A percentile compares a stretch with the other conserved stretches of the same genome.
Evolutionary conservation across 2,888 invertebrate genomes (phyloP).

Genomic region (Pedicia rivosa): DNA sequence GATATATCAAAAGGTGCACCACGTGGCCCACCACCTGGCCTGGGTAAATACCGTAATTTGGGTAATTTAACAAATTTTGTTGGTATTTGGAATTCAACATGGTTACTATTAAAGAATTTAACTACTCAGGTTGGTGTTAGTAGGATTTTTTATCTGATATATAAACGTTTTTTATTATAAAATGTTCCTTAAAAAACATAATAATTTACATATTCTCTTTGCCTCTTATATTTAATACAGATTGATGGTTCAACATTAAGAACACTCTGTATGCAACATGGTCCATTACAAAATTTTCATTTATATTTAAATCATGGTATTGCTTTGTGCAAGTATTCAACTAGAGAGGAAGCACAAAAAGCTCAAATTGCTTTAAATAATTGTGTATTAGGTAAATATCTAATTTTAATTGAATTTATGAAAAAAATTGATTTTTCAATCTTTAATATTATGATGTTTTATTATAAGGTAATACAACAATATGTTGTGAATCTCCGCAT

Average conservation of each 20-base stretch:
- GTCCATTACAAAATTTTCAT: slow-evolving; percentile 86
- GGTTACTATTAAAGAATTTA: slow-evolving; percentile 81
- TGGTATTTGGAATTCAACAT: slow-evolving; percentile 47
- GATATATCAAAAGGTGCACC: slow-evolving; percentile 26
- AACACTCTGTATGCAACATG: slow-evolving; percentile 92
- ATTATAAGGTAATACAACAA: slow-evolving; percentile 72
- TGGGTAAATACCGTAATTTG: slow-evolving; percentile 32
- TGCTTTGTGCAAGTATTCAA: slow-evolving; percentile 85
- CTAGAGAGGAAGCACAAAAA: slow-evolving; percentile 89
- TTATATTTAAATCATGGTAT: slow-evolving; percentile 86
- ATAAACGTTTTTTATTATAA: slow-evolving; percentile 1
- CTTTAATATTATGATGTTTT: too few species aligned
- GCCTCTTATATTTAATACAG: slow-evolving; percentile 30
- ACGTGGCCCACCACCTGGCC: slow-evolving; percentile 52
- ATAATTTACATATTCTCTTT: slow-evolving; percentile 1
- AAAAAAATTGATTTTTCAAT: too few species aligned
- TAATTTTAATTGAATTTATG: too few species aligned
- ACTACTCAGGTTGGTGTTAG: slow-evolving; percentile 60
- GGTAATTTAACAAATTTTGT: slow-evolving; percentile 20
- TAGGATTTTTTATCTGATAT: slow-evolving; percentile 3
- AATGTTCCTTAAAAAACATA: slow-evolving; percentile 6
- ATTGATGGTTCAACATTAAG: slow-evolving; percentile 91
- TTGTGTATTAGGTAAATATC: slow-evolving; percentile 51
- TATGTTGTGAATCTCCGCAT: slow-evolving; percentile 84
- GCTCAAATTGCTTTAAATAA: slow-evolving; percentile 92